These are phyloP conservation scores for Eospalax fontanierii DNA, from an alignment of 2,797 vertebrate species.

Conservation along the genomic window DNA sequence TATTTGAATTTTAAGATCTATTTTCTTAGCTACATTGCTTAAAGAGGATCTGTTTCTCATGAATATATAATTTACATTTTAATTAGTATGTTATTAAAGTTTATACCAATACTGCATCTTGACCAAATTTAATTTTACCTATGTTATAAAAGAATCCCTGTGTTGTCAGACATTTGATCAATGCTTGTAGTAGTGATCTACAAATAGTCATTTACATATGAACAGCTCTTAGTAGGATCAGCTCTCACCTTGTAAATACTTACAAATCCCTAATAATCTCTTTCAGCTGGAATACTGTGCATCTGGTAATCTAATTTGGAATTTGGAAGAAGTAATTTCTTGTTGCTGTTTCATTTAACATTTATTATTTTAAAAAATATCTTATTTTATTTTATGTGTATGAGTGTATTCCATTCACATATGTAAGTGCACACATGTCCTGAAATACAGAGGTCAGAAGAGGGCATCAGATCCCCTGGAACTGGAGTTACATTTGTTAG, in stretches of 20 bases:
- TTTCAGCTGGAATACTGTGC: background rate
- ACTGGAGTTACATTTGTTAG: too few relatives aligned
- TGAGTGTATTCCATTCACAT: too few relatives aligned
- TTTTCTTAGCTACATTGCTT: background rate
- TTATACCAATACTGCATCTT: conserved; percentile 27
- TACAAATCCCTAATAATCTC: background rate
- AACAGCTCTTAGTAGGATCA: background rate
- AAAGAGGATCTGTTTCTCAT: background rate
- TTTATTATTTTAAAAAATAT: too few relatives aligned
- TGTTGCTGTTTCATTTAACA: background rate
- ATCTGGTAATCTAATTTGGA: background rate
- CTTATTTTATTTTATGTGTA: too few relatives aligned
- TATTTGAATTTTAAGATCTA: conserved; percentile 60
- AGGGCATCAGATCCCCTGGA: too few relatives aligned
- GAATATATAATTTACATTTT: conserved; percentile 46
- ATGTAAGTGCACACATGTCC: too few relatives aligned
- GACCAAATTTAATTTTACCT: background rate
- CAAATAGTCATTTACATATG: background rate
- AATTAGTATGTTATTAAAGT: background rate
- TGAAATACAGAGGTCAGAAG: too few relatives aligned
- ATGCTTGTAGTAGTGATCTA: background rate
- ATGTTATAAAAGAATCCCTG: background rate
- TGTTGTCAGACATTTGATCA: conserved; percentile 27
- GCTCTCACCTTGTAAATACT: background rate
- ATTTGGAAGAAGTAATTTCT: background rate